Base-by-base conservation (phyloP, 2,113 vertebrate genomes). In the Pteropus alecto region DNA sequence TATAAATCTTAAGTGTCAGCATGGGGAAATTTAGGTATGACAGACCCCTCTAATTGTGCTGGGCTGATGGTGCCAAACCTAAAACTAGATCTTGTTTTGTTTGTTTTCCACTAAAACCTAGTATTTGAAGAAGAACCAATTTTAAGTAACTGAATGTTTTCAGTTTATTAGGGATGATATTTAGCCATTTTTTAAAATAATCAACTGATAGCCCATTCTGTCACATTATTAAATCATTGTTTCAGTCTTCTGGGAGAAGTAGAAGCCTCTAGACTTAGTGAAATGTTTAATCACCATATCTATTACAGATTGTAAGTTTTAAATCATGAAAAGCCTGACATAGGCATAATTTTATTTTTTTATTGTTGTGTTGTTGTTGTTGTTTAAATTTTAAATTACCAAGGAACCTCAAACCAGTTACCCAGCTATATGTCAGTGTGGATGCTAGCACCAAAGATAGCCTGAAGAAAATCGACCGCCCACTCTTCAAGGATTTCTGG, bases 401-500 rank as follows among this genome's bases (percentile, higher is more conserved):
- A 97, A 99, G 99, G 99, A 99, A 54, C 93, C 99, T 99, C 85
- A 99, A 98, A 94, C 99, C 99, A 2, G 99, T 99, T 18, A 99
- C 99, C 0, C 99, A 99, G 98, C 97, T 99, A 21, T 99, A 99
- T 1, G 99, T 99, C 70, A 99, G 99, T 0, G 99, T 99, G 97
- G 99, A 99, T 38, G 99, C 99, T 90, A 99, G 99, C 98, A 99
- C 99, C 97, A 99, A 98, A 97, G 99, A 99, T 5, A 99, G 99
- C 87, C 99, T 99, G 97, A 99, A 99, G 98, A 99, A 98, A 96
- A 99, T 99, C 0, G 99, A 99, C 97, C 99, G 99, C 24, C 99
- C 99, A 0, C 99, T 99, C 97, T 99, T 99, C 98, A 99, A 99
- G 97, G 99, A 99, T 97, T 99, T 99, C 98, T 99, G 99, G 99